phyloP scores from a whole-genome alignment of 1,140 invertebrate species.

The Acromyrmex heyeri region DNA sequence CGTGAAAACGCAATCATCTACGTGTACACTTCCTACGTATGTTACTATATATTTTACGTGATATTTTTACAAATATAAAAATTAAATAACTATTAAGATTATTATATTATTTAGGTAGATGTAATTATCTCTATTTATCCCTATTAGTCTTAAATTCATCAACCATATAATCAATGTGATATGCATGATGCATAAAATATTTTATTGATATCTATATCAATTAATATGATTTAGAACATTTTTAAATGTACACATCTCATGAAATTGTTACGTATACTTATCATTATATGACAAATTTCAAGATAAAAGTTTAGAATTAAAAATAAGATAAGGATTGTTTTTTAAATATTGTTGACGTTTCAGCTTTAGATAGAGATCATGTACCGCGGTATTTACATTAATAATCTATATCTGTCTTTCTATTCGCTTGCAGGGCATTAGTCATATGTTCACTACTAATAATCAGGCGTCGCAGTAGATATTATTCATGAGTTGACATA shows the following conservation, averaged over 20 bases:
- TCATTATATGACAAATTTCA: background rate
- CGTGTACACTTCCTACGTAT: background rate
- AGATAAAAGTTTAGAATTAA: background rate
- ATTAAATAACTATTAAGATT: background rate
- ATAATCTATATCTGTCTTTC: background rate
- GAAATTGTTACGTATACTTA: conserved; percentile 8
- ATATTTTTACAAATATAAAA: background rate
- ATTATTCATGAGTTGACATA: background rate
- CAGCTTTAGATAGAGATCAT: background rate
- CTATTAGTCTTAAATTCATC: background rate
- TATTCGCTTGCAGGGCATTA: background rate
- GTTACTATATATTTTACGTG: background rate
- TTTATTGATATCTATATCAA: background rate
- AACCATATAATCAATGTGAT: background rate
- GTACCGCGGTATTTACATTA: background rate
- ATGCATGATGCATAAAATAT: background rate
- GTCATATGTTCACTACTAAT: background rate
- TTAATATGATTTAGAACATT: background rate
- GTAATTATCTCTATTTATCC: no score
- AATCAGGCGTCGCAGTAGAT: conserved; percentile 14
- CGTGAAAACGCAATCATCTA: background rate
- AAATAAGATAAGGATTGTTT: conserved; percentile 5
- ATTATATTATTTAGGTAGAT: background rate
- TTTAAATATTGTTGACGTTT: background rate
- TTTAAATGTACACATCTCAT: background rate